Base-by-base conservation (phyloP, 2,113 vertebrate species). In the Nyctereutes procyonoides region DNA sequence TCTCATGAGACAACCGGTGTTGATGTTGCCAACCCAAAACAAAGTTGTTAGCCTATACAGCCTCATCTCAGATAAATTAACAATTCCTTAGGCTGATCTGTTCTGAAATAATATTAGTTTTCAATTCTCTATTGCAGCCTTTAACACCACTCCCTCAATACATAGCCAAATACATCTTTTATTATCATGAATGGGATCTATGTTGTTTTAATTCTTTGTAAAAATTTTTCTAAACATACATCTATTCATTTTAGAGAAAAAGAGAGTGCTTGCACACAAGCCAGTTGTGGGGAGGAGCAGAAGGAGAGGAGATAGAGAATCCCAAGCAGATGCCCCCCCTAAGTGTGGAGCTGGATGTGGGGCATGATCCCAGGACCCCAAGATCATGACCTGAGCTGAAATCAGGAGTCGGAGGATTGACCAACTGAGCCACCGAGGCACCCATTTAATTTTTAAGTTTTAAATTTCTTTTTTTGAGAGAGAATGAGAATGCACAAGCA, bases 61-160 rank as follows among this genome's bases (percentile, higher is more conserved):
- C 51, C 62, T 93, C 43, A 73, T 51, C 55, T 86, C 67, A 89
- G 30, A 8, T 74, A 88, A 90, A 43, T 69, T 16, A 76, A 58
- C 43, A 48, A 6, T 90, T 86, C 17, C 67, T 76, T 71, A 4
- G 11, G 20, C n/a, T 77, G 43, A 43, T 43, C 43, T 43, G 43
- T 92, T 90, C 82, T 81, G 13, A 60, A 95, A 93, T 85, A 77
- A 63, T 60, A 19, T 65, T 94, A 51, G 51, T 85, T 86, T 96
- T 67, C 26, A 51, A 2, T 65, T 73, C 69, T 48, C 55, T 91
- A 3, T 5, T 24, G 22, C 19, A 90, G 58, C 35, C n/a, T 84
- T 81, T 85, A 85, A 77, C 43, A 4, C 26, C 38, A 62, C 13
- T 22, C 35, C 43, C 43, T 26, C 73, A 76, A 48, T 38, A 28